Percentiles rank a stretch among this genome's conserved stretches.
phyloP scores from a whole-genome alignment of 2,888 invertebrate genomes.

The Lasioglossum pauxillum region DNA sequence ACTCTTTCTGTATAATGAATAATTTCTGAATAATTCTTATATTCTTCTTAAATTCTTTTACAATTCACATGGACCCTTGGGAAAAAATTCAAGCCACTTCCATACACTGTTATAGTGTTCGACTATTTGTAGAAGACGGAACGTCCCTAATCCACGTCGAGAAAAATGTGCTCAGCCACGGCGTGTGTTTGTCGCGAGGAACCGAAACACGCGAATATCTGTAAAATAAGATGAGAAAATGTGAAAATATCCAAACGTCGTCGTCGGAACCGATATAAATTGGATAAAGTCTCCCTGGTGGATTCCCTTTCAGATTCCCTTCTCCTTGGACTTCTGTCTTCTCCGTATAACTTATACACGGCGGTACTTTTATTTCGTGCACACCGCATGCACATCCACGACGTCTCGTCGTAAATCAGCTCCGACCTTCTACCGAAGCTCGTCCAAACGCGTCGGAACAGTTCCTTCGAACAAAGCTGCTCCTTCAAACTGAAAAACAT shows the following conservation, averaged over 20 bases:
- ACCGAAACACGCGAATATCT: conserved; percentile 1
- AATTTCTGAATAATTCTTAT: not conserved
- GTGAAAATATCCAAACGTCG: conserved; percentile 45
- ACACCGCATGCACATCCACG: not conserved
- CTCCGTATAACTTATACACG: conserved; percentile 29
- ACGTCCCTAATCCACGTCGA: not conserved
- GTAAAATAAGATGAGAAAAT: conserved; percentile 37
- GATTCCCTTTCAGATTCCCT: conserved; percentile 41
- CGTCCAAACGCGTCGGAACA: conserved; percentile 19
- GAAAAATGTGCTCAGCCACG: not conserved
- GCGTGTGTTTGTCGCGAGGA: not conserved
- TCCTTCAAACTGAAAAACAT: not conserved
- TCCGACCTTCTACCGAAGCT: conserved; percentile 6
- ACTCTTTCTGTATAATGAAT: not conserved
- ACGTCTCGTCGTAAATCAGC: conserved; percentile 43
- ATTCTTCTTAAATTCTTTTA: no score
- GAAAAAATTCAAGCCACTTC: not conserved
- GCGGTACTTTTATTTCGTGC: conserved; percentile 39
- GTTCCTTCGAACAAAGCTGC: not conserved
- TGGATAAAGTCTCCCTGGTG: conserved; percentile 42
- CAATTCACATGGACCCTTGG: no score
- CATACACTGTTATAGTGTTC: not conserved
- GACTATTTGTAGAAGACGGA: not conserved
- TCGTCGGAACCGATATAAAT: conserved; percentile 46
- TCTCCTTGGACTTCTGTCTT: conserved; percentile 25